Percentiles rank a stretch among this genome's conserved stretches.
These are phyloP conservation scores for Scortum barcoo DNA, from an alignment of 2,113 vertebrate species.

Conservation along the genomic window DNA sequence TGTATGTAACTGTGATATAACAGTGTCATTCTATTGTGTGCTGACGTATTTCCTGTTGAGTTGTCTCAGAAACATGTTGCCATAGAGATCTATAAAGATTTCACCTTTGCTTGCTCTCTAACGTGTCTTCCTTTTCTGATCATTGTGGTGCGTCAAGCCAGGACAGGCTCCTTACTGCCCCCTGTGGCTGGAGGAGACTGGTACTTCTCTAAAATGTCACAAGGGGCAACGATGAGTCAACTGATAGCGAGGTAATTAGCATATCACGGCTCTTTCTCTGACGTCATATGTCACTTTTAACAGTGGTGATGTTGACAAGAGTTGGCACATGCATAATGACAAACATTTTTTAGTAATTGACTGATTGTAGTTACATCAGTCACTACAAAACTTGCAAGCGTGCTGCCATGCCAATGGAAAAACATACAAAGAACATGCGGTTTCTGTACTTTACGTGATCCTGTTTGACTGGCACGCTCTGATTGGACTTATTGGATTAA, in stretches of 20 bases:
- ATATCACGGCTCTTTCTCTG: not conserved
- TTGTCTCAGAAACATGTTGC: not conserved
- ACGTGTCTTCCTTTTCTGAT: not conserved
- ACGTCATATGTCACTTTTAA: not conserved
- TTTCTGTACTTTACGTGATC: not conserved
- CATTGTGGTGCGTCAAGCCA: not conserved
- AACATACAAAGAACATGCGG: too few species aligned
- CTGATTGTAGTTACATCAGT: not conserved
- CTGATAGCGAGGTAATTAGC: not conserved
- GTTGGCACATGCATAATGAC: not conserved
- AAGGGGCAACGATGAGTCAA: not conserved
- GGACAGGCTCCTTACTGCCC: not conserved
- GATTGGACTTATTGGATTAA: not conserved
- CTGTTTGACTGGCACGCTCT: not conserved
- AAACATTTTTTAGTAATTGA: not conserved
- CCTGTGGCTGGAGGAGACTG: not conserved
- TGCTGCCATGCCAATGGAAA: not conserved
- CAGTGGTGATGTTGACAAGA: not conserved
- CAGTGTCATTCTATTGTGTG: not conserved
- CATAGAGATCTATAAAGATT: not conserved
- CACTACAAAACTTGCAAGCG: not conserved
- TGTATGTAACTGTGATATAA: conserved; percentile 9
- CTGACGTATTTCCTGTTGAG: not conserved
- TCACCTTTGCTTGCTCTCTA: not conserved
- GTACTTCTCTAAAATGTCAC: not conserved